Conservation (phyloP, 37 sponge, comb jelly and placozoan species). For the Agelas oroides region DNA sequence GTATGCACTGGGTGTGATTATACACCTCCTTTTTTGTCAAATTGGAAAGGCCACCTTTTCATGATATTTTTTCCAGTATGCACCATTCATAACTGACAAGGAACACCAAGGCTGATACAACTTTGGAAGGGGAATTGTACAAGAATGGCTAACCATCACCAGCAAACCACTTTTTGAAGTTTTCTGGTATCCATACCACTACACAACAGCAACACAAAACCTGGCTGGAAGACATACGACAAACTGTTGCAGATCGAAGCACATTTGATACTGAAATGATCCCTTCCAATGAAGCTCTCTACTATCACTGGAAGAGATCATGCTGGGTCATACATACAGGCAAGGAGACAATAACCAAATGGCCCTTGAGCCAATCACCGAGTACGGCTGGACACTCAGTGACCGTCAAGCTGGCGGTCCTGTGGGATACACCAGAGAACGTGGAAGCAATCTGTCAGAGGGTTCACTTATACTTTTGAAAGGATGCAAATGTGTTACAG, state of each 20-base stretch:
- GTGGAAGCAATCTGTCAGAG: constrained; percentile 1
- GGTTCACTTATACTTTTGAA: not conserved
- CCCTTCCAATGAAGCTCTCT: constrained; percentile 28
- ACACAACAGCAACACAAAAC: constrained; percentile 4
- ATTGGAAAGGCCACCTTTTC: constrained; percentile 36
- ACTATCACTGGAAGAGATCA: constrained; percentile 29
- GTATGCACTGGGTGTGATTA: constrained; percentile 33
- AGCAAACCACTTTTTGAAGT: not conserved
- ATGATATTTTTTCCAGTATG: constrained; percentile 24
- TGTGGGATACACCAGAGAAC: constrained; percentile 31
- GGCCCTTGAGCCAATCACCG: not conserved
- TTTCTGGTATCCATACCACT: not conserved
- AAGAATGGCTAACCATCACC: not conserved
- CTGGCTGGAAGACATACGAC: constrained; percentile 31
- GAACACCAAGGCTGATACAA: constrained; percentile 10
- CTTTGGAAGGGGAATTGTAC: not conserved
- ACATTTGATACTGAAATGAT: constrained; percentile 46
- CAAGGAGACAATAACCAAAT: constrained; percentile 27
- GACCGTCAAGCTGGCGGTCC: not conserved
- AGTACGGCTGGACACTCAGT: constrained; percentile 12
- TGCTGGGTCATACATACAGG: constrained; percentile 34
- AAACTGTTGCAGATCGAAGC: constrained; percentile 21
- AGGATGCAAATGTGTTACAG: constrained; percentile 35
- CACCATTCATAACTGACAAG: constrained; percentile 16
- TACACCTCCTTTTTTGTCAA: not conserved